These are phyloP conservation scores for Perca schrenkii DNA, from an alignment of 2,113 vertebrate genomes.

Conservation along the genomic window DNA sequence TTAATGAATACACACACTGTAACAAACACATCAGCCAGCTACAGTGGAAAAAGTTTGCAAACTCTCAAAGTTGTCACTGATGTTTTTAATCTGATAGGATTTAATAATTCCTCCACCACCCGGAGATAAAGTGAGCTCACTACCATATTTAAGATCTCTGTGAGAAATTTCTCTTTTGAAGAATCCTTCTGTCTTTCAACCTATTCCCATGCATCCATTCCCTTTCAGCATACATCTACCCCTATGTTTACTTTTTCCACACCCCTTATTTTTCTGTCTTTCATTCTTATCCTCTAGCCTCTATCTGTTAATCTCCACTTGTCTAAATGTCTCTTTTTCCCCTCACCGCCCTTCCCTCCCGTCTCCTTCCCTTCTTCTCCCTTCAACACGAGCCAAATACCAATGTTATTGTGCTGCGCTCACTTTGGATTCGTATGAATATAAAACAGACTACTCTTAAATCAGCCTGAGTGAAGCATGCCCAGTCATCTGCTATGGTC, in stretches of 20 bases:
- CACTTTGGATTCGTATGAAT: slow-evolving; percentile 48
- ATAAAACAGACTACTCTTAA: slow-evolving; percentile 50
- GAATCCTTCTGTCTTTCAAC: background rate
- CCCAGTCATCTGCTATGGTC: slow-evolving; percentile 60
- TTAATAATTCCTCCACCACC: slow-evolving; percentile 47
- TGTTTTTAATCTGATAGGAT: slow-evolving; percentile 45
- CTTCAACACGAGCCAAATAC: slow-evolving; percentile 52
- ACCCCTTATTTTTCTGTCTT: slow-evolving; percentile 26
- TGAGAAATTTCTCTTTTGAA: slow-evolving; percentile 30
- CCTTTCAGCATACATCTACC: background rate
- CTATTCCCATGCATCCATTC: background rate
- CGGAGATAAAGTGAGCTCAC: slow-evolving; percentile 37
- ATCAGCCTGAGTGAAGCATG: slow-evolving; percentile 44
- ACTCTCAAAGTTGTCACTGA: slow-evolving; percentile 20
- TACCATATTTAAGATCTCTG: slow-evolving; percentile 27
- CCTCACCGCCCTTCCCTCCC: background rate
- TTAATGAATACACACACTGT: background rate
- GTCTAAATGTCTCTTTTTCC: slow-evolving; percentile 41
- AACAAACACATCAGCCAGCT: slow-evolving; percentile 11
- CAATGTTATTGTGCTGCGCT: slow-evolving; percentile 49
- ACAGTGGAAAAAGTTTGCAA: slow-evolving; percentile 50
- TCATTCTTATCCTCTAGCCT: slow-evolving; percentile 19
- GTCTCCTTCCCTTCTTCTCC: background rate
- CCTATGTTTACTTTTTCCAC: slow-evolving; percentile 41
- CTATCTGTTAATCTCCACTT: slow-evolving; percentile 38